phyloP scores from a whole-genome alignment of 1,140 invertebrate species.

The Drosophila lowei region DNA sequence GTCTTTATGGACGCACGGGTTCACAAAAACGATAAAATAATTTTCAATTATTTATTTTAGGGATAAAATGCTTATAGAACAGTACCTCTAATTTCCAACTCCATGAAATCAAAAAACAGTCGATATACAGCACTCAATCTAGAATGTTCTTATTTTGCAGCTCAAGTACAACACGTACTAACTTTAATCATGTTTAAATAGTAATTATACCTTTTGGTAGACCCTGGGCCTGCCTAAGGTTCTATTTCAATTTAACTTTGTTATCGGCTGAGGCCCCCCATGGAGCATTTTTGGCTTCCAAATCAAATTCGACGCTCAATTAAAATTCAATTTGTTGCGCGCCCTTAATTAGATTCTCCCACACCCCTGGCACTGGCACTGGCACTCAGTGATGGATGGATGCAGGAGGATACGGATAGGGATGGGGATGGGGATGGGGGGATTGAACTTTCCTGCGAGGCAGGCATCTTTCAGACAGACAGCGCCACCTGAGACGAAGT shows the following conservation, averaged over 20 bases:
- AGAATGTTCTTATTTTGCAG: no score
- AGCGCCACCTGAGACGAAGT: constrained; percentile 21
- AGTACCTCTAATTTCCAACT: no score
- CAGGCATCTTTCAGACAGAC: constrained; percentile 42
- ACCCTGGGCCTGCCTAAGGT: constrained; percentile 20
- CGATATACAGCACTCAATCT: no score
- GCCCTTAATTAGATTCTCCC: constrained; percentile 74
- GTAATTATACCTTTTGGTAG: constrained; percentile 34
- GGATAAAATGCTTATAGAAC: no score
- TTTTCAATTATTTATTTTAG: no score
- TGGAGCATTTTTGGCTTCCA: constrained; percentile 32
- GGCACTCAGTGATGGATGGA: not conserved
- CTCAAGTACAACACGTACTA: no score
- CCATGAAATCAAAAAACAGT: no score
- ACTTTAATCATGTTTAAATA: not conserved
- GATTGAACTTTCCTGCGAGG: constrained; percentile 35
- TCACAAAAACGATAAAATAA: no score
- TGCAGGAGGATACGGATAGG: not conserved
- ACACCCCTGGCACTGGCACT: not conserved
- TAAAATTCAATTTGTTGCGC: constrained; percentile 79
- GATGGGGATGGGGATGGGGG: no score
- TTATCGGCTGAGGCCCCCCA: constrained; percentile 34
- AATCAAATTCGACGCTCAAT: constrained; percentile 80
- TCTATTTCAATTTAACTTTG: constrained; percentile 56
- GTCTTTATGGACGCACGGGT: no score